Percentiles rank a stretch among this genome's conserved stretches.
phyloP scores from a whole-genome alignment of 2,113 vertebrate genomes.

The Mobula hypostoma region DNA sequence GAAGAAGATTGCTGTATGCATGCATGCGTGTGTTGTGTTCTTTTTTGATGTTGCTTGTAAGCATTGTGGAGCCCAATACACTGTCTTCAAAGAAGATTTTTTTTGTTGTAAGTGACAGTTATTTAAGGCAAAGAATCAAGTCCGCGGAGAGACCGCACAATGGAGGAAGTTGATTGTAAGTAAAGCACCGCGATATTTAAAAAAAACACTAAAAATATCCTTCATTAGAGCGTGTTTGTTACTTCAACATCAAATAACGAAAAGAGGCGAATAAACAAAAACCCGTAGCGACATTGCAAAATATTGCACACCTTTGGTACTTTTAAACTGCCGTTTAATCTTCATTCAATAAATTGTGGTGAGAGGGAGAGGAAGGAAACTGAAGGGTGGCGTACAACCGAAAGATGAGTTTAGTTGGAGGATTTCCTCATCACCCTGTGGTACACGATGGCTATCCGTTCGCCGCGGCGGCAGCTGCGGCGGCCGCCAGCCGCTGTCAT shows the following conservation, averaged over 20 bases:
- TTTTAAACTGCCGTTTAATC: not conserved
- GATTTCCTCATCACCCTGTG: conserved; percentile 91
- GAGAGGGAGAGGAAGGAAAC: conserved; percentile 36
- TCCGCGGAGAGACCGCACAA: conserved; percentile 45
- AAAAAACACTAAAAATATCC: not conserved
- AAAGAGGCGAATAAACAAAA: not conserved
- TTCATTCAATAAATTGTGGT: conserved; percentile 2
- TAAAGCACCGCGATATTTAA: conserved; percentile 43
- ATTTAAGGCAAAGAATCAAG: conserved; percentile 40
- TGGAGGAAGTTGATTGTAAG: conserved; percentile 49
- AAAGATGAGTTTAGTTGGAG: conserved; percentile 86
- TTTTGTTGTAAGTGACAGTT: not conserved
- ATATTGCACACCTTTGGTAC: not conserved
- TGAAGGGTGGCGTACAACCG: conserved; percentile 4
- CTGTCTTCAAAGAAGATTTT: not conserved
- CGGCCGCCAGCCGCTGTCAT: conserved; percentile 75
- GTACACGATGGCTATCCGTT: conserved; percentile 92
- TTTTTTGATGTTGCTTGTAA: not conserved
- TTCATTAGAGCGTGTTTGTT: conserved; percentile 9
- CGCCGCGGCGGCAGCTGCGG: conserved; percentile 70
- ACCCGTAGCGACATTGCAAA: not conserved
- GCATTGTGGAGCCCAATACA: not conserved
- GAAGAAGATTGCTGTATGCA: not conserved
- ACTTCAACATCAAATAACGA: not conserved
- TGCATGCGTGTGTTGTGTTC: not conserved